Conservation (phyloP, 2,888 invertebrate species). For the Hirtodrosophila histrioides region DNA sequence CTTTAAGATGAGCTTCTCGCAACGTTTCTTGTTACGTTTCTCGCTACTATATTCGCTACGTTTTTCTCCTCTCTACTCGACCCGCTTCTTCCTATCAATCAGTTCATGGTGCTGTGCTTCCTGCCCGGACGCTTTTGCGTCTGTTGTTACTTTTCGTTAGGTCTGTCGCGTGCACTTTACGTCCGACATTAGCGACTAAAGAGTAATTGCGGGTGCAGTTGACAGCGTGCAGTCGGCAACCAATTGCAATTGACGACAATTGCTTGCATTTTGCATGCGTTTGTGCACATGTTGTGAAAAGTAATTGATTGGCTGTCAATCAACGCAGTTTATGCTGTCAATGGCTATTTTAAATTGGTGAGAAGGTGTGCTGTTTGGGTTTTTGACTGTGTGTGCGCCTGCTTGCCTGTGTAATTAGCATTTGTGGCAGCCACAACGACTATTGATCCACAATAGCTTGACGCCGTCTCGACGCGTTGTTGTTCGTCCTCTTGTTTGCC, state of each 20-base stretch:
- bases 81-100: too few relatives aligned
- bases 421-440: slow-evolving; percentile 4
- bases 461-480: slow-evolving; percentile 14
- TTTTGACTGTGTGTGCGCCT: neutral
- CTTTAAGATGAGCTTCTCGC: neutral
- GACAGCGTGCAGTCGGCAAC: too few relatives aligned
- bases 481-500: slow-evolving; percentile 4
- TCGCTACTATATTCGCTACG: too few relatives aligned
- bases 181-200: too few relatives aligned
- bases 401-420: slow-evolving; percentile 38
- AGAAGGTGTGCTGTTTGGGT: neutral
- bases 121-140: too few relatives aligned
- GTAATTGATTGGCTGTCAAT: slow-evolving; percentile 49
- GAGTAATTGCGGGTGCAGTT: too few relatives aligned
- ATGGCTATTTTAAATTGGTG: slow-evolving; percentile 31
- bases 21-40: neutral
- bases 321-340: slow-evolving; percentile 43
- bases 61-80: too few relatives aligned
- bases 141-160: too few relatives aligned
- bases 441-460: slow-evolving; percentile 44
- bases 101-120: too few relatives aligned
- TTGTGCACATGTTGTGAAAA: slow-evolving; percentile 35
- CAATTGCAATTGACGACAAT: slow-evolving; percentile 2
- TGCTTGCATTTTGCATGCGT: slow-evolving; percentile 38
- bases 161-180: too few relatives aligned